phyloP scores from a whole-genome alignment of 1,140 invertebrate genomes.

The Phymorhynchus buccinoides region DNA sequence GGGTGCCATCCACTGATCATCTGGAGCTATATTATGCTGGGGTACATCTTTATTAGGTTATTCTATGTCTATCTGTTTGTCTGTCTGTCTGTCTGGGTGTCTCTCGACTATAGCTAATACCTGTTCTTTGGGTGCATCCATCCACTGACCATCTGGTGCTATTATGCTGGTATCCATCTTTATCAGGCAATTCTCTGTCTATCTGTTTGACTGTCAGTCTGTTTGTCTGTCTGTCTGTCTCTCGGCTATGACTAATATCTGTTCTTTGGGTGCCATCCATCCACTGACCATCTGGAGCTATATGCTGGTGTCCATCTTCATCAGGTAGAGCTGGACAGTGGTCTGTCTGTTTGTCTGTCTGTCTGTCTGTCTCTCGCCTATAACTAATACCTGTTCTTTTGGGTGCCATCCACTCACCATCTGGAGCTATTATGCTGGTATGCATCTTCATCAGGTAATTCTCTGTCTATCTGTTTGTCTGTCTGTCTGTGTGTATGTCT shows the following conservation, averaged over 20 bases:
- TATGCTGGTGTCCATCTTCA: not conserved
- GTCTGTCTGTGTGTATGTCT: not conserved
- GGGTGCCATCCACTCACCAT: constrained; percentile 71
- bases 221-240: too few species aligned
- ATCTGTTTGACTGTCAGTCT: too few species aligned
- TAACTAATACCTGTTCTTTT: constrained; percentile 73
- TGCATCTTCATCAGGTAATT: not conserved
- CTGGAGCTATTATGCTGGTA: constrained; percentile 59
- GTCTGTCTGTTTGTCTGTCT: too few species aligned
- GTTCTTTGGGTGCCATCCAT: not conserved
- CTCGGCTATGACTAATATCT: not conserved
- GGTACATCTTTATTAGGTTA: not conserved
- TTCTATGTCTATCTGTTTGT: too few species aligned
- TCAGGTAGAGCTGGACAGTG: too few species aligned
- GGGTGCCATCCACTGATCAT: not conserved
- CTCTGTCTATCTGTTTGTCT: not conserved
- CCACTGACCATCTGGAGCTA: not conserved
- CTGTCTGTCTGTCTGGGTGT: too few species aligned
- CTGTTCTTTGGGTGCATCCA: constrained; percentile 71
- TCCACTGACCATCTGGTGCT: constrained; percentile 71
- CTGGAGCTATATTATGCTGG: not conserved
- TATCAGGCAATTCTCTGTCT: not conserved
- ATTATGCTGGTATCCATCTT: constrained; percentile 29
- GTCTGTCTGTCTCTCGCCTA: too few species aligned
- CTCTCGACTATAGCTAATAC: constrained; percentile 74